These are phyloP conservation scores for Rana temporaria DNA, from an alignment of 2,113 vertebrate species.

Conservation along the genomic window DNA sequence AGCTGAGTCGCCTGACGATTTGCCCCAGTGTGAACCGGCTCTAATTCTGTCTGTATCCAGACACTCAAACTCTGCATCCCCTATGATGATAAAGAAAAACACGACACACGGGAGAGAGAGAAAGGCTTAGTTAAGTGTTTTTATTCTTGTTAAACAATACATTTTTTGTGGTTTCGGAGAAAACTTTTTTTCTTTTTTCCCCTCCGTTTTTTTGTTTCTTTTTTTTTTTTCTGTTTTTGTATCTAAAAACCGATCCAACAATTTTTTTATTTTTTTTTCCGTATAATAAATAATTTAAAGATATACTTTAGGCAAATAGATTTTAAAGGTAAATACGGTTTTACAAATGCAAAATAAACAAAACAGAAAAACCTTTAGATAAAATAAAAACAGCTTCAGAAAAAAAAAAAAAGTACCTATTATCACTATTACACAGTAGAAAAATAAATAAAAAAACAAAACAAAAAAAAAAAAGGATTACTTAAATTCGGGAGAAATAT, in stretches of 20 bases:
- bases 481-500: constrained; percentile 11
- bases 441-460: constrained; percentile 52
- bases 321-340: constrained; percentile 52
- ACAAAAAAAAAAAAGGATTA: constrained; percentile 2
- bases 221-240: constrained; percentile 31
- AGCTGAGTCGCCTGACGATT: too few relatives aligned
- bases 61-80: too few relatives aligned
- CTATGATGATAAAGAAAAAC: neutral
- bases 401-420: constrained; percentile 27
- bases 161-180: constrained; percentile 36
- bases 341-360: constrained; percentile 53
- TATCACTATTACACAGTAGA: constrained; percentile 47
- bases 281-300: constrained; percentile 57
- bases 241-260: constrained; percentile 54
- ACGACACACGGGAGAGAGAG: neutral
- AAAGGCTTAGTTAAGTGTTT: constrained; percentile 47
- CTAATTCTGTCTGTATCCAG: too few relatives aligned
- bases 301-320: constrained; percentile 56
- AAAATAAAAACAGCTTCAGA: constrained; percentile 40
- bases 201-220: neutral
- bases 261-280: constrained; percentile 26
- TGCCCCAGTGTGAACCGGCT: too few relatives aligned
- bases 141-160: constrained; percentile 54
- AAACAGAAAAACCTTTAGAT: constrained; percentile 41
- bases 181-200: neutral